phyloP scores from a whole-genome alignment of 2,797 vertebrate species.

The Tauraco hartlaubi region DNA sequence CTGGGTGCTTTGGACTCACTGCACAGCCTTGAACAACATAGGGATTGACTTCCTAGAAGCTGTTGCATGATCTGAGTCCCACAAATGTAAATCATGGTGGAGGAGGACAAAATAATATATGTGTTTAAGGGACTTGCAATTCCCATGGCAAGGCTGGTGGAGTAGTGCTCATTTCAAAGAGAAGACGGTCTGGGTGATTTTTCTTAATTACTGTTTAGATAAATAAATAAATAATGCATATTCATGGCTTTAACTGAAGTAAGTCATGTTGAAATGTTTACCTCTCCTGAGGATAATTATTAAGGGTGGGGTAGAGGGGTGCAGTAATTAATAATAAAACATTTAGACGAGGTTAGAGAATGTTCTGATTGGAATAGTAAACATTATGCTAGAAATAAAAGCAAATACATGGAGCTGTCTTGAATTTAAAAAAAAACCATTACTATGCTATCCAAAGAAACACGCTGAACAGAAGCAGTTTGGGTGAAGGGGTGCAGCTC shows the following conservation, averaged over 20 bases:
- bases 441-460: not conserved
- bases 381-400: conserved; percentile 37
- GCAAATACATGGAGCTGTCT: conserved; percentile 18
- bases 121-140: not conserved
- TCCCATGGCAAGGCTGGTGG: not conserved
- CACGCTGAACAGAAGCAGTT: not conserved
- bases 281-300: conserved; percentile 41
- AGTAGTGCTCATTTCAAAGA: not conserved
- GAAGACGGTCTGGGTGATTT: not conserved
- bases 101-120: not conserved
- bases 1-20: not conserved
- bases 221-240: conserved; percentile 70
- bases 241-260: conserved; percentile 54
- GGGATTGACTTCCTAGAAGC: not conserved
- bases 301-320: conserved; percentile 3
- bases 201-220: conserved; percentile 62
- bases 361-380: conserved; percentile 44
- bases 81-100: not conserved
- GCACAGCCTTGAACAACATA: accelerated
- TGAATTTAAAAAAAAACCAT: not conserved
- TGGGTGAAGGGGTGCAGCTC: not conserved
- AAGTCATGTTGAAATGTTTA: conserved; percentile 51
- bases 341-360: conserved; percentile 48
- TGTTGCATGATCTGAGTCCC: not conserved
- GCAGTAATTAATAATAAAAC: conserved; percentile 66